Evolutionary conservation across 2,888 invertebrate genomes (phyloP).

Genomic region (Noctua janthina): DNA sequence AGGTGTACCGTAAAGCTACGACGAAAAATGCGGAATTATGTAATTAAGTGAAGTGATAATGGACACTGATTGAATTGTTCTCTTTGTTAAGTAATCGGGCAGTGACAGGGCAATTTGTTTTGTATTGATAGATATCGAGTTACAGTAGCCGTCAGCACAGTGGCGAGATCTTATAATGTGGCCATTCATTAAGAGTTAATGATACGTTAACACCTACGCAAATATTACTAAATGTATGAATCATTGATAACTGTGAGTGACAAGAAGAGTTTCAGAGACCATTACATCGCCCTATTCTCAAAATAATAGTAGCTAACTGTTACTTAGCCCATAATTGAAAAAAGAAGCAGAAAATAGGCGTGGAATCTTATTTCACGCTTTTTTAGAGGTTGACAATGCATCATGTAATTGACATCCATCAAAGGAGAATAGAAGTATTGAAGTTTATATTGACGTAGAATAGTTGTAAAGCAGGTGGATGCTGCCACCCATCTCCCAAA

Average conservation of each 20-base stretch:
- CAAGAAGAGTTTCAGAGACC: not conserved
- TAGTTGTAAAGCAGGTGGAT: not conserved
- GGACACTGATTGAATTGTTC: conserved; percentile 55
- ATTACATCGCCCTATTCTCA: not conserved
- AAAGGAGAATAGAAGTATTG: not conserved
- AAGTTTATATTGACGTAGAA: not conserved
- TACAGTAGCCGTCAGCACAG: conserved; percentile 43
- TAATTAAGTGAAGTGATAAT: conserved; percentile 57
- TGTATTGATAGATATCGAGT: conserved; percentile 40
- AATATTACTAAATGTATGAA: conserved; percentile 14
- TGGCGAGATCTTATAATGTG: conserved; percentile 22
- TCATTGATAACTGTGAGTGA: not conserved
- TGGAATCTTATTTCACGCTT: no score
- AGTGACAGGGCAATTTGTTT: conserved; percentile 61
- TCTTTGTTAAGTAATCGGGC: conserved; percentile 51
- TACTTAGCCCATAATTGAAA: not conserved
- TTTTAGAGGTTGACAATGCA: not conserved
- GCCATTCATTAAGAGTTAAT: conserved; percentile 27
- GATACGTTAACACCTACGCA: conserved; percentile 29
- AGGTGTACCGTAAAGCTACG: conserved; percentile 49
- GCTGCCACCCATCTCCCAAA: not conserved
- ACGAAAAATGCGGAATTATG: conserved; percentile 58
- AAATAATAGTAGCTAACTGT: not conserved
- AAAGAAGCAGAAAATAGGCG: not conserved
- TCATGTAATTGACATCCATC: not conserved